Conservation (phyloP, 2,113 vertebrate species). For the Herpailurus yagouaroundi region DNA sequence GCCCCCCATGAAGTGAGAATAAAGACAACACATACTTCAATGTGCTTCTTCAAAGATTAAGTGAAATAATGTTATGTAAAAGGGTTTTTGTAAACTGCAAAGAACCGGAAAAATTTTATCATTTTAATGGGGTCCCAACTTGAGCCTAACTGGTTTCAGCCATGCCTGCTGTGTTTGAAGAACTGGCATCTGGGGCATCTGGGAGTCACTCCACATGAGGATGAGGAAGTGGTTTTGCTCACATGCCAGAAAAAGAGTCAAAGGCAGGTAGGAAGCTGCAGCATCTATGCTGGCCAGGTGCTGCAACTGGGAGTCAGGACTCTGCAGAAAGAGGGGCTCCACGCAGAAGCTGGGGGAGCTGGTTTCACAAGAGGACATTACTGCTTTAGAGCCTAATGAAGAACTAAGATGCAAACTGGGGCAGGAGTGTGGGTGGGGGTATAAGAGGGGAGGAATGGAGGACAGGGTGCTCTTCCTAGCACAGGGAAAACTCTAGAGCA, state of each 20-base stretch:
- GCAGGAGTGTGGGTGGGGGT: too few species aligned
- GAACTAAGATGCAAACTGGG: background rate
- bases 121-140: background rate
- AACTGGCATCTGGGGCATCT: background rate
- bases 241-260: conserved; percentile 15
- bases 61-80: background rate
- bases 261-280: background rate
- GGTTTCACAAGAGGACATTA: background rate
- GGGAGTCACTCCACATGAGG: background rate
- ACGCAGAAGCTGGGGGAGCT: background rate
- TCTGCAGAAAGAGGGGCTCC: background rate
- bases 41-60: background rate
- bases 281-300: background rate
- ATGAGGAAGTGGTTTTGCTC: background rate
- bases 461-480: background rate
- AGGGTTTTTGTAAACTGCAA: background rate
- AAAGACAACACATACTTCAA: background rate
- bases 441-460: too few species aligned
- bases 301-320: fast-evolving
- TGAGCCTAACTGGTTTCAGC: background rate
- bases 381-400: background rate
- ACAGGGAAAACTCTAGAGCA: background rate
- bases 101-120: background rate
- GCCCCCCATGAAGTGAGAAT: background rate
- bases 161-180: background rate